These are phyloP conservation scores for Turnix velox DNA, from an alignment of 2,113 vertebrate genomes.

Conservation along the genomic window DNA sequence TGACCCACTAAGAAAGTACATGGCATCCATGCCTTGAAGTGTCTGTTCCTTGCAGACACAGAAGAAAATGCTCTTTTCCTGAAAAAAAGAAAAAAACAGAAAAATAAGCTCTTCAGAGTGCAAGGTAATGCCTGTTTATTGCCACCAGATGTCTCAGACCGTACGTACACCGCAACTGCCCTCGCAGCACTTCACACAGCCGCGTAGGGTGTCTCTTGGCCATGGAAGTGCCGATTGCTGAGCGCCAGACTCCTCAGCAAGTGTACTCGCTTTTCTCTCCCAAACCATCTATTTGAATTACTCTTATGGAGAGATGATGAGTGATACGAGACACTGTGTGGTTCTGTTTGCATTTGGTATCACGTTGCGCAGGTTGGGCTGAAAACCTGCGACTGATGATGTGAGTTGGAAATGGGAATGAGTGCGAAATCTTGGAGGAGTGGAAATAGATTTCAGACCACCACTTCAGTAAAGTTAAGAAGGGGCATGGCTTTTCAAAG, in stretches of 20 bases:
- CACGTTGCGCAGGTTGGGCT: accelerated
- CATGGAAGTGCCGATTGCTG: not conserved
- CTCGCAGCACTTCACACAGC: not conserved
- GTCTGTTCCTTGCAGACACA: not conserved
- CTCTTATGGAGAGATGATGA: not conserved
- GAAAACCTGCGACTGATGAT: not conserved
- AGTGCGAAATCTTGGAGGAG: not conserved
- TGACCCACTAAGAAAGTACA: not conserved
- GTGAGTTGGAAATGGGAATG: not conserved
- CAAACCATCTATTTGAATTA: not conserved
- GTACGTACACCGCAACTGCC: not conserved
- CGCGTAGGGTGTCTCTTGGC: not conserved
- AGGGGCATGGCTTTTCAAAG: not conserved
- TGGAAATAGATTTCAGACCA: not conserved
- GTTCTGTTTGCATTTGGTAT: not conserved
- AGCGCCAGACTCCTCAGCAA: not conserved
- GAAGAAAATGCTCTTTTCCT: not conserved
- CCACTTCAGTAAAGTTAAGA: not conserved
- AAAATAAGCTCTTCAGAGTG: not conserved
- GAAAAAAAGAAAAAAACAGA: not conserved
- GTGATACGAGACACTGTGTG: not conserved
- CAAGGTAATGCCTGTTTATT: not conserved
- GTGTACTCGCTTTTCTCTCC: not conserved
- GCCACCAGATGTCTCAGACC: not conserved
- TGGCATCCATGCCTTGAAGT: not conserved